Evolutionary conservation across 2,113 vertebrate genomes (phyloP), one percentile per base, ranked within the genome.

Genomic region (Synchiropus splendidus): DNA sequence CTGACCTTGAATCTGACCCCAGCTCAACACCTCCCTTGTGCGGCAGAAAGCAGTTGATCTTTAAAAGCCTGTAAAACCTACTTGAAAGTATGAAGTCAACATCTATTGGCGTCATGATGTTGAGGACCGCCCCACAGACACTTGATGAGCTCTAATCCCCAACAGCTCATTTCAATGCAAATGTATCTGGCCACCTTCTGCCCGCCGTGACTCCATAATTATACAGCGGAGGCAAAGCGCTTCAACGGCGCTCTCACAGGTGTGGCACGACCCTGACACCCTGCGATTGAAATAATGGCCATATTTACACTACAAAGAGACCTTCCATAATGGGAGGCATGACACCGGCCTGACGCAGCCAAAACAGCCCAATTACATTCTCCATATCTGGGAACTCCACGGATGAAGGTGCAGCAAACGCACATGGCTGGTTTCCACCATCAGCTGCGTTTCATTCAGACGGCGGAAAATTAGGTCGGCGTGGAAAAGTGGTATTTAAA

Each of bases 301-400:
- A 21, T 48, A 62, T 62, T 54, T 42, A 40, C 47, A 59, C 42
- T 50, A 39, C 42, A 58, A 61, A 54, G 50, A 36, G 40, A 27
- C 21, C 21, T 27, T 27, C 4, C 8, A 27, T 27, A 27, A 27
- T 27, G 8, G 21, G 8, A 27, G 21, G 11, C 42, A 47, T 5
- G 1, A 31, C 21, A 31, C 6, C 9, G 31, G 21, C 1, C 18
- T 1, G 27, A 21, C 5, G 35, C 13, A 12, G 34, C 16, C 30
- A 2, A 16, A 36, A 38, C 3, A 3, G 38, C 11, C 42, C n/a
- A 32, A 37, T 39, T 27, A 3, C 18, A 48, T 39, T 34, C 4
- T 11, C 16, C n/a, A n/a, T 30, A 36, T 40, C 31, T 36, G 5
- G 37, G 15, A 12, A n/a, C 34, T 35, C 11, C 15, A 13, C 8